Base-by-base conservation (phyloP, 1,140 invertebrate species). In the Magallana gigas region DNA sequence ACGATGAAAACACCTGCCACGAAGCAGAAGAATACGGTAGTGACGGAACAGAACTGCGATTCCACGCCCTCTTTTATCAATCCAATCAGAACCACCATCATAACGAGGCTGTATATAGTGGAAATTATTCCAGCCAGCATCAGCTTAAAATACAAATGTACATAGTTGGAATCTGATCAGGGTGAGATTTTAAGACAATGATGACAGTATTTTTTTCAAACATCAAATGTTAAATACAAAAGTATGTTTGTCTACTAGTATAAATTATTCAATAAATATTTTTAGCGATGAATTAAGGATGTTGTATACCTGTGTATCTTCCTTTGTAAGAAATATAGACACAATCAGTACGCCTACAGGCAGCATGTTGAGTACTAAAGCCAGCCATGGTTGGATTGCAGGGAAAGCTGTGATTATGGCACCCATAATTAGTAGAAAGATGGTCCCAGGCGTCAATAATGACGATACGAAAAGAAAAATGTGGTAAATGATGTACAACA, bases 341-440 rank as follows among this genome's bases (percentile, higher is more conserved):
- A 83, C 3, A 9, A 16, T 57, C 7, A 83, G 56, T 0, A 95
- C 14, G 0, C 95, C 59, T 23, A 96, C 93, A 0, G 96, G 96
- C 8, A 95, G 87, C 5, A 95, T 87, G 88, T 96, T 96, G 82
- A 95, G 89, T 2, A 93, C 85, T 64, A 96, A 95, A 84, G 95
- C 94, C 14, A 91, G 91, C 92, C 93, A 95, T 60, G 95, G 95
- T 57, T 95, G 94, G 12, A 96, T 95, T 0, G 84, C 82, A 6
- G 89, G 89, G 85, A 91, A 91, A 87, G 96, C 96, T 11, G 95
- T 95, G 16, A 94, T 94, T 85, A 96, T 95, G 18, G 96, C 96
- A 48, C 96, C 96, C 29, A 96, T 94, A 82, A 96, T 94, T 94
- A 96, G 96, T 12, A 96, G 93, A 85, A 96, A 96, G 81, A 96